Percentiles rank a stretch among this genome's conserved stretches.
Evolutionary conservation across 2,797 vertebrate genomes (phyloP).

Genomic region (Spatula versicolor): DNA sequence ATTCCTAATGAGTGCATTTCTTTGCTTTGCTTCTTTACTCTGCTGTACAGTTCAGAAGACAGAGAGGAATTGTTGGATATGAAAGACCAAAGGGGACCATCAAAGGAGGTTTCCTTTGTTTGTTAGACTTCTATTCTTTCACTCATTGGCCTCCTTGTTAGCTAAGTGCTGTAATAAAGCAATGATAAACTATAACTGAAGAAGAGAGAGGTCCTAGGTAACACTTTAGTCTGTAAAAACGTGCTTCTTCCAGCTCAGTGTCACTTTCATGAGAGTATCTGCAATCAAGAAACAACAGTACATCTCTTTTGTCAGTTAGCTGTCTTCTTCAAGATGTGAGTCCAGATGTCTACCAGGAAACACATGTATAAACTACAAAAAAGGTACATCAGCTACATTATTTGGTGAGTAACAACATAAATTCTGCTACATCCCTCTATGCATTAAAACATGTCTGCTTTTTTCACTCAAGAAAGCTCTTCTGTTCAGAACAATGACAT

Average conservation of each 20-base stretch:
- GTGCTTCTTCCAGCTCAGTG: background rate
- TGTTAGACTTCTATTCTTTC: background rate
- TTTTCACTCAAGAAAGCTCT: background rate
- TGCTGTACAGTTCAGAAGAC: background rate
- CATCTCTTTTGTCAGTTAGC: background rate
- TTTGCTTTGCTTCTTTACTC: background rate
- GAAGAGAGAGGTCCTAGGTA: background rate
- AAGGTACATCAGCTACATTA: background rate
- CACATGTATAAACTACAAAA: constrained; percentile 17
- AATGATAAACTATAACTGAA: background rate
- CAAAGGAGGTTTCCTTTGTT: background rate
- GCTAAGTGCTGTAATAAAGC: background rate
- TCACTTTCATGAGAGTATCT: background rate
- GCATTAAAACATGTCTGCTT: background rate
- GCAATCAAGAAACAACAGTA: background rate
- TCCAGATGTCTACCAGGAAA: constrained; percentile 41
- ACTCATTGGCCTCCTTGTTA: background rate
- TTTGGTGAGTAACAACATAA: background rate
- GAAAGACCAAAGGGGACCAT: background rate
- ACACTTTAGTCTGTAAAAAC: background rate
- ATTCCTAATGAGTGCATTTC: background rate
- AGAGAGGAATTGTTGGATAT: background rate
- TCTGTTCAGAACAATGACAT: background rate
- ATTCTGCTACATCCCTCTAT: background rate
- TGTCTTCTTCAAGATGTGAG: constrained; percentile 29